phyloP scores from a whole-genome alignment of 1,140 invertebrate species.

The Aphelenchoides fujianensis region DNA sequence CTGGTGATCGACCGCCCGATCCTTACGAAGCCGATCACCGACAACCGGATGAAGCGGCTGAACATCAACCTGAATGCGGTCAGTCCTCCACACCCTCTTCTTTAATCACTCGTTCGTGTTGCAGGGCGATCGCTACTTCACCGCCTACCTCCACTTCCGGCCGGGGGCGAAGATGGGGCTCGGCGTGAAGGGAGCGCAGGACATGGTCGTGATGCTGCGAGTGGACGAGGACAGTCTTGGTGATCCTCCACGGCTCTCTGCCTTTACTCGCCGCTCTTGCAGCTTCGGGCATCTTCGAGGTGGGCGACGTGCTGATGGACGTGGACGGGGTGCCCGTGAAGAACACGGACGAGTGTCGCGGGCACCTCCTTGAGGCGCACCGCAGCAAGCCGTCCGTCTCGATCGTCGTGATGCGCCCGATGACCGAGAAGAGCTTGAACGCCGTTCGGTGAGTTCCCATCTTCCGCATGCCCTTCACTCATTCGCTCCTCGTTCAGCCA shows the following conservation, averaged over 20 bases:
- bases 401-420: conserved; percentile 4
- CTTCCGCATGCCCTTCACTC: too few relatives aligned
- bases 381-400: neutral
- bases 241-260: too few relatives aligned
- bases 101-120: neutral
- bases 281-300: neutral
- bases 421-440: neutral
- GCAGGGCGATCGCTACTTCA: conserved; percentile 11
- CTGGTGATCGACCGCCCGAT: conserved; percentile 5
- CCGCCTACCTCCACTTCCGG: neutral
- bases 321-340: conserved; percentile 15
- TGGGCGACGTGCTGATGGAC: conserved; percentile 11
- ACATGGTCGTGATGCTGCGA: neutral
- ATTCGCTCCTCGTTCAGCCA: too few relatives aligned
- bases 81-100: neutral
- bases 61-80: conserved; percentile 3
- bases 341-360: neutral
- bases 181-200: neutral
- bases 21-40: neutral
- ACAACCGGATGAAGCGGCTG: conserved; percentile 9
- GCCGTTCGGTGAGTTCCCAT: neutral
- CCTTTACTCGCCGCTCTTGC: too few relatives aligned
- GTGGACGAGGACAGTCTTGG: neutral
- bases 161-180: neutral
- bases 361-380: neutral